A percentile compares a stretch with the other conserved stretches of the same genome.
These are phyloP conservation scores for Seira ritae DNA, from an alignment of 2,888 invertebrate species.

Conservation along the genomic window DNA sequence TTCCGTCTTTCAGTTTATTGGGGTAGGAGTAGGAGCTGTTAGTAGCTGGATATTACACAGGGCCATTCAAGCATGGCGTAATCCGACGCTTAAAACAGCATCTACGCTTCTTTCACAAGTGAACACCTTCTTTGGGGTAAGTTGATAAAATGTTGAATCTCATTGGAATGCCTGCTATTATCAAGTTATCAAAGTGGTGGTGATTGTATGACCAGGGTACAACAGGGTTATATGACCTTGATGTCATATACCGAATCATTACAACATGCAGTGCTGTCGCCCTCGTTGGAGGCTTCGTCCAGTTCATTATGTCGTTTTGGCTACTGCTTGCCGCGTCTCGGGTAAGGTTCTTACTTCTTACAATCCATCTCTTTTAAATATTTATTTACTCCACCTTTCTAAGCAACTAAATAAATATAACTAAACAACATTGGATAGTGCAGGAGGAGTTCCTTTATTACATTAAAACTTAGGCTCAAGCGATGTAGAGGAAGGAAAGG, in stretches of 20 bases:
- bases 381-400: too few relatives aligned
- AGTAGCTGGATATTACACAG: slow-evolving; percentile 72
- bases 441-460: too few relatives aligned
- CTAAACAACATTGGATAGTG: too few relatives aligned
- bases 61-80: slow-evolving; percentile 70
- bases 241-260: slow-evolving; percentile 72
- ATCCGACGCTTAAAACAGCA: slow-evolving; percentile 71
- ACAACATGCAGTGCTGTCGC: slow-evolving; percentile 71
- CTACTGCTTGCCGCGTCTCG: slow-evolving; percentile 68
- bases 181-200: too few relatives aligned
- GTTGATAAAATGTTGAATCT: slow-evolving; percentile 24
- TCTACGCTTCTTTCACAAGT: slow-evolving; percentile 70
- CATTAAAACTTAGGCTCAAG: not conserved
- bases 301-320: slow-evolving; percentile 73
- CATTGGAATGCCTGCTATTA: too few relatives aligned
- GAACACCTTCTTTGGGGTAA: slow-evolving; percentile 62
- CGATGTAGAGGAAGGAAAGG: not conserved
- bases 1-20: slow-evolving; percentile 70
- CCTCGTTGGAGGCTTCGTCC: slow-evolving; percentile 72
- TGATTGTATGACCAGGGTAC: slow-evolving; percentile 59
- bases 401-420: too few relatives aligned
- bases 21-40: slow-evolving; percentile 70
- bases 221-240: slow-evolving; percentile 71
- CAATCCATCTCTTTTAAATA: not conserved
- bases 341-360: slow-evolving; percentile 39